Evolutionary conservation across 2,113 vertebrate species (phyloP), one percentile per base, ranked within the genome.

Genomic region (Sisor rabdophorus): DNA sequence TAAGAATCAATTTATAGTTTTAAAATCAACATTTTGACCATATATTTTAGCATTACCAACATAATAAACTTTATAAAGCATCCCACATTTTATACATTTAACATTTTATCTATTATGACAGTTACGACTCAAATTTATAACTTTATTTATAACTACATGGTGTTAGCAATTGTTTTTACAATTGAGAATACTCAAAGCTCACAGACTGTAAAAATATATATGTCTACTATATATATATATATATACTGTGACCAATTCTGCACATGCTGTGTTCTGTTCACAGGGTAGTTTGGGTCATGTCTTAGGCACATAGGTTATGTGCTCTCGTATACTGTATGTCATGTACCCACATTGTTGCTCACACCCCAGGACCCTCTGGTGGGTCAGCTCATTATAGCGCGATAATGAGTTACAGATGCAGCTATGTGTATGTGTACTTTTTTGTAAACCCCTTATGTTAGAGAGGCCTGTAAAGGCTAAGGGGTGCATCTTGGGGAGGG

Each of bases 381-480:
- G 88, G 86, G 85, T 77, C 55, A 30, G 84, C 87, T 89, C 87
- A 90, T 91, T 90, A 90, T 86, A 84, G 84, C 71, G 73, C 85
- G 85, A 88, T 91, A 91, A 92, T 91, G 87, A 88, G 85, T 78
- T 89, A 86, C 89, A 91, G 87, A 90, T 89, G 89, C 83, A 86
- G 86, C 83, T 75, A 79, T 83, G 87, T 83, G 79, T 80, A 69
- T 81, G 24, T 52, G 36, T 79, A 64, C 65, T 73, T 32, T 64
- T 44, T 63, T 65, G 69, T 73, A 72, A 78, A 65, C 19, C 24
- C 24, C 26, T 65, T 73, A 56, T 36, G 68, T 40, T n/a, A 63
- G 50, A 63, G 76, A 65, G 65, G 53, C 30, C 53, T 56, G 44
- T 32, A 58, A 50, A 69, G 50, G 59, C 55, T 81, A 44, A 65